phyloP scores from a whole-genome alignment of 2,797 vertebrate species.

The Squalus acanthias region DNA sequence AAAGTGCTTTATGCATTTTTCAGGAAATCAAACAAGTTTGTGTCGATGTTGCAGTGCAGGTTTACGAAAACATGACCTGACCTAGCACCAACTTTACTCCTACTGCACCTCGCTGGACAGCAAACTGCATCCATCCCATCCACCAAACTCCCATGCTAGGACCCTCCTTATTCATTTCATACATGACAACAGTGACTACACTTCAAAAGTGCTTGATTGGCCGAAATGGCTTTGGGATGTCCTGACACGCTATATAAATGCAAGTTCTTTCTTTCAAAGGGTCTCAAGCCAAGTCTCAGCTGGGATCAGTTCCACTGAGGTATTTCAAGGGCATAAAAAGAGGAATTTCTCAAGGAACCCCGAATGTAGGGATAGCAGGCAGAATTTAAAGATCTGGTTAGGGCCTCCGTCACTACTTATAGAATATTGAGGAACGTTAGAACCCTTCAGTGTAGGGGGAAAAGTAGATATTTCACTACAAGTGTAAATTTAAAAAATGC shows the following conservation, averaged over 20 bases:
- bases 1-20: background rate
- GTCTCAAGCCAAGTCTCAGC: background rate
- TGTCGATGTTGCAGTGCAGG: background rate
- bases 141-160: background rate
- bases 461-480: background rate
- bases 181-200: background rate
- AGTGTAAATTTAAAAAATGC: background rate
- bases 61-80: background rate
- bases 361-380: background rate
- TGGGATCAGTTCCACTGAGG: background rate
- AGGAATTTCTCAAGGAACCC: background rate
- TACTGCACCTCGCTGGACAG: background rate
- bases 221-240: background rate
- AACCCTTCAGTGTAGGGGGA: background rate
- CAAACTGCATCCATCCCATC: background rate
- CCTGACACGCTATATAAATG: background rate
- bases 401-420: background rate
- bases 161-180: background rate
- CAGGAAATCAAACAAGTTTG: background rate
- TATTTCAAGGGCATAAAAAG: background rate
- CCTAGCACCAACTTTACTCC: background rate
- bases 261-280: background rate
- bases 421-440: background rate
- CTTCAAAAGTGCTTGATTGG: background rate
- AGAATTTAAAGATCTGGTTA: background rate